Evolutionary conservation across 2,797 vertebrate genomes (phyloP), one percentile per base, ranked within the genome.

Genomic region (Poeciliopsis infans): DNA sequence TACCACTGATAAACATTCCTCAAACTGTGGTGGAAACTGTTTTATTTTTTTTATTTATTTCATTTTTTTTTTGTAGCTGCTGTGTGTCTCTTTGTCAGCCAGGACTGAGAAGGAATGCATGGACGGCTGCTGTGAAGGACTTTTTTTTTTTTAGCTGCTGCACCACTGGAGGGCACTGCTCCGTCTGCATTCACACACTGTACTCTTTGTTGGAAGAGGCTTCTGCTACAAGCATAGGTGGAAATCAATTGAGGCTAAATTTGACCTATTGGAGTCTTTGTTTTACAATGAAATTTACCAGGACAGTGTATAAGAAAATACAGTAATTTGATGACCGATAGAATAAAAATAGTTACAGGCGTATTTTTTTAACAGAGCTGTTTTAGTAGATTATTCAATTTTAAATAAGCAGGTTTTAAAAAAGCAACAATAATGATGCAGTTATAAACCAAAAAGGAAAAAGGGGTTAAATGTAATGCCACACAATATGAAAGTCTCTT

Each of bases 151-250:
- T 75, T 46, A 85, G 80, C 72, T 77, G 84, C 83, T 77, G 1
- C 79, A 89, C 94, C 96, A 95, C 95, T 95, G 94, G 95, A 93
- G 95, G 96, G 95, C 94, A 94, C 87, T 95, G 91, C 93, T 91
- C 87, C 46, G 94, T 89, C 88, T 88, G 76, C 83, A 82, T 90
- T 84, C 71, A 82, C 82, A 94, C 89, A 93, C 87, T 86, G 74
- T 1, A 66, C 82, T 89, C 92, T 92, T 94, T 95, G 91, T 94
- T 89, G 70, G 75, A 66, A 82, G 81, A 86, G 1, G 25, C 77
- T 82, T 77, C 69, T 2, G 36, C 69, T 79, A 79, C 77, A 89
- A 82, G 90, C 49, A 79, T 49, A 72, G 83, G 31, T 49, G 75
- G 84, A 79, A 80, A 86, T 85, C 78, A 41, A 25, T 68, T 12